Conservation (phyloP, 2,113 vertebrate genomes). For the Sceloporus tristichus region DNA sequence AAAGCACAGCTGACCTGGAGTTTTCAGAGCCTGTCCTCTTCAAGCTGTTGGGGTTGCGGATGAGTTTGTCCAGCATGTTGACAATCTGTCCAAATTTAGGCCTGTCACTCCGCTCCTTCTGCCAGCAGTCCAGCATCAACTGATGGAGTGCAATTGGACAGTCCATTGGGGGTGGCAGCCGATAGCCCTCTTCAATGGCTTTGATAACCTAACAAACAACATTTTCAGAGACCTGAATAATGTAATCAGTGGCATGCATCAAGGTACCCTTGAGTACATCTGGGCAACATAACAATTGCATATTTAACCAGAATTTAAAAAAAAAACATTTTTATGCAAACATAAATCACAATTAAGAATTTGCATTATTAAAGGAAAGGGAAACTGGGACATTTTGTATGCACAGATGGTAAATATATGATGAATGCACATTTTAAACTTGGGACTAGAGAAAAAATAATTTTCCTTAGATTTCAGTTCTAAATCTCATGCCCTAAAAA, state of each 20-base stretch:
- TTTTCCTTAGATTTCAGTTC: not conserved
- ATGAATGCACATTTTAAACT: not conserved
- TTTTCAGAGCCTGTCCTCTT: conserved; percentile 93
- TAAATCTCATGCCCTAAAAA: not conserved
- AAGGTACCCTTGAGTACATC: conserved; percentile 32
- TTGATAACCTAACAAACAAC: conserved; percentile 90
- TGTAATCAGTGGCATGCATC: not conserved
- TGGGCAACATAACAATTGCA: conserved; percentile 29
- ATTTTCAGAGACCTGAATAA: conserved; percentile 30
- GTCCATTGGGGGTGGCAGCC: conserved; percentile 97
- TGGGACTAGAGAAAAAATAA: not conserved
- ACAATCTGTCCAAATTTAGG: conserved; percentile 98
- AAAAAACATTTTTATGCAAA: conserved; percentile 28
- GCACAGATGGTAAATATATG: not conserved
- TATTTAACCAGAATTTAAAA: conserved; percentile 25
- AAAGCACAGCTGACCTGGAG: conserved; percentile 82
- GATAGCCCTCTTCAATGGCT: conserved; percentile 97
- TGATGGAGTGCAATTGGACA: conserved; percentile 96
- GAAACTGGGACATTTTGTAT: not conserved
- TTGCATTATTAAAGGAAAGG: not conserved
- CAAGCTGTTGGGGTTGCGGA: conserved; percentile 96
- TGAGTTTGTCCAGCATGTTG: conserved; percentile 99
- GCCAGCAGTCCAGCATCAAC: conserved; percentile 99
- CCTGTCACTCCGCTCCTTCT: conserved; percentile 93
- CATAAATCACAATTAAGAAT: conserved; percentile 23